These are phyloP conservation scores for Mus minutoides DNA, from an alignment of 2,797 vertebrate genomes.

Conservation along the genomic window DNA sequence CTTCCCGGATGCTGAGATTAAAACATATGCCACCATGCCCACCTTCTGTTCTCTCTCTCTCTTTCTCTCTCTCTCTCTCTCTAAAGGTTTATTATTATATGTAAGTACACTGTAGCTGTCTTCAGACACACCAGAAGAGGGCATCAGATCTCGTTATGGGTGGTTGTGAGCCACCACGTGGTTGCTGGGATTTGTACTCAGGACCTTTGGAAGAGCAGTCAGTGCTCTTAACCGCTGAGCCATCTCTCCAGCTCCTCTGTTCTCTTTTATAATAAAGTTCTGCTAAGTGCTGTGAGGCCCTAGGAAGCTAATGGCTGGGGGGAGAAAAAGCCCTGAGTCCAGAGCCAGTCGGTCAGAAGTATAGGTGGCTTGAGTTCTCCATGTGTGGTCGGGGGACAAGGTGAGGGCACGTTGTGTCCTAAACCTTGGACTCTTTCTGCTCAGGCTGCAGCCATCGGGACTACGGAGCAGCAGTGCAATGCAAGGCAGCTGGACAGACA, in stretches of 20 bases:
- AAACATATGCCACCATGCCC: neutral
- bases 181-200: too few relatives aligned
- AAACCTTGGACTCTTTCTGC: neutral
- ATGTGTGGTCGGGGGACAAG: neutral
- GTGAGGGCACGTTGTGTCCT: neutral
- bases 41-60: neutral
- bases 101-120: too few relatives aligned
- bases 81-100: too few relatives aligned
- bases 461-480: neutral
- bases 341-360: neutral
- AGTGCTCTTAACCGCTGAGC: too few relatives aligned
- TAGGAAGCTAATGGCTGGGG: neutral
- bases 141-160: too few relatives aligned
- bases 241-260: too few relatives aligned
- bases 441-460: neutral
- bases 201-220: too few relatives aligned
- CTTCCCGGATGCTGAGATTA: neutral
- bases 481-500: neutral
- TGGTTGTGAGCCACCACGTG: too few relatives aligned
- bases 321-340: neutral
- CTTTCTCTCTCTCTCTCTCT: too few relatives aligned
- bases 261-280: neutral
- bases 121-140: too few relatives aligned
- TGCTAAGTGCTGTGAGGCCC: neutral
- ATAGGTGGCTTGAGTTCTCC: neutral